These are phyloP conservation scores for Babyrousa celebensis DNA, from an alignment of 2,797 vertebrate genomes.

Conservation along the genomic window DNA sequence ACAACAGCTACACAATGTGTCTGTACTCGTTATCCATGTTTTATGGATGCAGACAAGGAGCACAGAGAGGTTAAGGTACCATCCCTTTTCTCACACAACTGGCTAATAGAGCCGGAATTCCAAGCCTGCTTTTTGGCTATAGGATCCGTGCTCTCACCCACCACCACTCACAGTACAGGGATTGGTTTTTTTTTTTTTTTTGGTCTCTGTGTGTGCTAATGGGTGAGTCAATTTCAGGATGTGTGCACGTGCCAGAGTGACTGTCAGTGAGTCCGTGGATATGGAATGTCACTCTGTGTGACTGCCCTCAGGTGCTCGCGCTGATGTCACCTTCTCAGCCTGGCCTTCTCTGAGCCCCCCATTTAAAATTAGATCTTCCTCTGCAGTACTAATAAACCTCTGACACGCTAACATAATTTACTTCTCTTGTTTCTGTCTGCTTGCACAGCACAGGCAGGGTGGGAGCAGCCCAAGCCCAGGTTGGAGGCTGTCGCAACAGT, in stretches of 20 bases:
- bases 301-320: background rate
- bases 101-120: background rate
- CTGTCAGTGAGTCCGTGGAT: background rate
- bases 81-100: background rate
- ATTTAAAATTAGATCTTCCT: background rate
- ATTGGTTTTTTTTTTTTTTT: too few species aligned
- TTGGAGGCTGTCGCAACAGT: background rate
- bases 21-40: background rate
- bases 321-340: background rate
- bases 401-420: background rate
- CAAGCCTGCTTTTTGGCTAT: background rate
- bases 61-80: background rate
- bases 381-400: background rate
- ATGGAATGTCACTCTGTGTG: background rate
- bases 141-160: background rate
- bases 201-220: background rate
- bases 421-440: background rate
- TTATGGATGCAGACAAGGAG: background rate
- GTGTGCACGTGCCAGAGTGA: background rate
- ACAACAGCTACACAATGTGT: background rate
- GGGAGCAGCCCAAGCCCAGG: background rate
- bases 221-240: background rate
- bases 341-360: background rate
- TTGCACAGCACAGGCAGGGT: background rate
- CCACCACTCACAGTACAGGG: rapidly evolving